phyloP scores from a whole-genome alignment of 2,113 vertebrate species.

The Perognathus longimembris region DNA sequence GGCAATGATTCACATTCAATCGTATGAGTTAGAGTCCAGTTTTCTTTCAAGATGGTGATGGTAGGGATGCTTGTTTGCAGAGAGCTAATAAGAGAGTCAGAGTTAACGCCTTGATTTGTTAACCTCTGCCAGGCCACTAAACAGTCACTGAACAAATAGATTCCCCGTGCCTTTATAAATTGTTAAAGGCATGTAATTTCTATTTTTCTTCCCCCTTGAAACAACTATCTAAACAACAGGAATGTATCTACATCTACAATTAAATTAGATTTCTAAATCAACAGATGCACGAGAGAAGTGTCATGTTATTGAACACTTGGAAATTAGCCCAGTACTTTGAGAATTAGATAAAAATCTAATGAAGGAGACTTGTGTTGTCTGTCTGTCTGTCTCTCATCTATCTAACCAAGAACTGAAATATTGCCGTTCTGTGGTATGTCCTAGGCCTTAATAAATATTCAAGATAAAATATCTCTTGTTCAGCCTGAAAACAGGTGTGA shows the following conservation, averaged over 20 bases:
- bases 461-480: neutral
- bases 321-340: slow-evolving; percentile 7
- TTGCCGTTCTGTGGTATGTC: neutral
- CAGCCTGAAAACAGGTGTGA: neutral
- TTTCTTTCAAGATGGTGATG: neutral
- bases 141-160: neutral
- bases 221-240: neutral
- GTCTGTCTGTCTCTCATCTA: too few species aligned
- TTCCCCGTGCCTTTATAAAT: neutral
- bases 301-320: slow-evolving; percentile 21
- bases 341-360: neutral
- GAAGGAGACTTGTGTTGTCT: neutral
- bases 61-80: neutral
- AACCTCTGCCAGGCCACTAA: neutral
- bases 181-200: neutral
- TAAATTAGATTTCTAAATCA: slow-evolving; percentile 15
- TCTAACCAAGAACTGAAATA: neutral
- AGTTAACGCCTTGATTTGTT: neutral
- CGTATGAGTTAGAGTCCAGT: neutral
- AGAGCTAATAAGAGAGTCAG: neutral
- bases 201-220: neutral
- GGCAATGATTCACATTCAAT: neutral
- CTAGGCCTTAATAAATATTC: neutral
- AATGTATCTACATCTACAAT: neutral
- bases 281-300: slow-evolving; percentile 52